These are phyloP conservation scores for Peromyscus nudipes DNA, from an alignment of 2,797 vertebrate species.

Conservation along the genomic window DNA sequence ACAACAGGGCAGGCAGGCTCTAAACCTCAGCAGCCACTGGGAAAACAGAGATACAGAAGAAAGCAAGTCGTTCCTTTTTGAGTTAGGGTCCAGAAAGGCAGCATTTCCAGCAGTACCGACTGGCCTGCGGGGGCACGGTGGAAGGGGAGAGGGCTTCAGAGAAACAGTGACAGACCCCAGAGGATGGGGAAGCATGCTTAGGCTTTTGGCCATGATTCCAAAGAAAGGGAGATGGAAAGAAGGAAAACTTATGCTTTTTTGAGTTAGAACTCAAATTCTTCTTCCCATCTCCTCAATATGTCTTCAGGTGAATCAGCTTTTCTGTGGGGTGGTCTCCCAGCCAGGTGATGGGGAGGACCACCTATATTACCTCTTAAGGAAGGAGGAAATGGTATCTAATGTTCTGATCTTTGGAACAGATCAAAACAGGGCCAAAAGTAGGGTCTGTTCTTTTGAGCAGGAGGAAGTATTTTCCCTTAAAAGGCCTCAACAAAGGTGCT, in stretches of 20 bases:
- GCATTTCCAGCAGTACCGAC: not conserved
- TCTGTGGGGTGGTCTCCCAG: not conserved
- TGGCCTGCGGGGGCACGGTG: not conserved
- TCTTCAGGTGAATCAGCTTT: not conserved
- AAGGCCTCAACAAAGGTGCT: not conserved
- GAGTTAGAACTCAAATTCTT: not conserved
- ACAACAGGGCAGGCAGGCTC: not conserved
- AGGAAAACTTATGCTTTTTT: not conserved
- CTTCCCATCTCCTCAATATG: not conserved
- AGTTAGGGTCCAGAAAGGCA: not conserved
- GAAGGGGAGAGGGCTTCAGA: not conserved
- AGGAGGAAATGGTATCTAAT: not conserved
- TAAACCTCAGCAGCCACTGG: not conserved
- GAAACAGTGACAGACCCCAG: no score
- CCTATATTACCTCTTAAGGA: not conserved
- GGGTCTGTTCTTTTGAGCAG: not conserved
- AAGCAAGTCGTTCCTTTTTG: not conserved
- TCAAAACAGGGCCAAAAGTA: not conserved
- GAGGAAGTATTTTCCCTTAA: not conserved
- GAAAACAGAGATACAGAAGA: not conserved
- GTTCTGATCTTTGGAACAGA: not conserved
- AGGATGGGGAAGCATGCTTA: no score
- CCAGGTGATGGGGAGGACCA: not conserved
- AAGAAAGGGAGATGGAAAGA: not conserved
- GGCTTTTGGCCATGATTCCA: not conserved